Evolutionary conservation across 2,888 invertebrate genomes (phyloP), one percentile per base, ranked within the genome.

Genomic region (Zygaena filipendulae): DNA sequence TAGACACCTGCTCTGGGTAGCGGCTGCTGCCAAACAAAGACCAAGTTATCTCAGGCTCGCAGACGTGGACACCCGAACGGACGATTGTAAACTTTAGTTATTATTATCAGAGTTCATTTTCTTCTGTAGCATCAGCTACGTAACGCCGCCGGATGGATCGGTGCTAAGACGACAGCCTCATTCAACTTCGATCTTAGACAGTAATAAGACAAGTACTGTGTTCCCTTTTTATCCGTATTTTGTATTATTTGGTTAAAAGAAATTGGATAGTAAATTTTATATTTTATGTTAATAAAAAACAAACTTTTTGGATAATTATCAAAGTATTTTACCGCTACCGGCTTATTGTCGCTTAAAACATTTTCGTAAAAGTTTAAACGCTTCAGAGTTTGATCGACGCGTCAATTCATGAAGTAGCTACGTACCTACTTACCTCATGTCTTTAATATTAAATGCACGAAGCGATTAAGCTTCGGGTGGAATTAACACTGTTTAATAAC

Each of bases 1-100:
- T 72, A 77, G 75, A 79, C 77, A 79, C 79, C 77, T 77, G 75
- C 68, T 67, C 66, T 59, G 67, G 64, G 59, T 59, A 66, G 59
- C 61, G 57, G 55, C 59, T 52, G 55, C 59, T 52, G 57, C 59
- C 64, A 69, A 68, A 79, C 79, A 77, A 79, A 71, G 74, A 64
- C 60, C 59, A 56, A 74, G 60, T 79, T 77, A 79, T 79, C 79
- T 57, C 69, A 64, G 61, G 52, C 64, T 69, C 55, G 54, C 77
- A 77, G 77, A 56, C 72, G 45, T 47, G 40, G 36, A 39, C 42
- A 36, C 39, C 29, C 27, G 30, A 45, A 42, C 47, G 45, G 34
- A 37, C 49, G 38, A 72, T 58, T 54, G 47, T 52, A 53, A 49
- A 57, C 64, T 56, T 52, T 62, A 56, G 36, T 33, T 29, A 37